Evolutionary conservation across 2,113 vertebrate genomes (phyloP).

Genomic region (Erinaceus europaeus): DNA sequence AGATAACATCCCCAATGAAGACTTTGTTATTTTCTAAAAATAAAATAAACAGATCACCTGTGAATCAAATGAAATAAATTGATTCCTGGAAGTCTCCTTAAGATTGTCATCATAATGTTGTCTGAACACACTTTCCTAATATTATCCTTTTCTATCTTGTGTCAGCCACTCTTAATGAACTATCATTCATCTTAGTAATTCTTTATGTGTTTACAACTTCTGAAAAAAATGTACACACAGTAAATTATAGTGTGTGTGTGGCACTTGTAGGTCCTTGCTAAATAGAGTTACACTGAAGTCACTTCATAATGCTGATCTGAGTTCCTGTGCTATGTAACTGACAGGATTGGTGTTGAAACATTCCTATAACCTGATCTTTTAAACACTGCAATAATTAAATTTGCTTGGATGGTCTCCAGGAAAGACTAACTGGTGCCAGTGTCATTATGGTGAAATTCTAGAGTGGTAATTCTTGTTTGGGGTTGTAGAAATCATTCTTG

Average conservation of each 20-base stretch:
- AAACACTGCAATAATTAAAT: conserved; percentile 61
- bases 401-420: conserved; percentile 50
- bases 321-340: not conserved
- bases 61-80: not conserved
- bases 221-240: too few species aligned
- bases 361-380: conserved; percentile 55
- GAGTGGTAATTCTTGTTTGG: conserved; percentile 44
- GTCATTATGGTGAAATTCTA: conserved; percentile 42
- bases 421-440: conserved; percentile 28
- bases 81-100: not conserved
- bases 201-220: not conserved
- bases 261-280: not conserved
- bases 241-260: not conserved
- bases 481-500: conserved; percentile 25
- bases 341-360: not conserved
- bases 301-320: conserved; percentile 1
- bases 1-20: not conserved
- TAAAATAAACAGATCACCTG: too few species aligned
- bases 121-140: not conserved
- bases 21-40: not conserved
- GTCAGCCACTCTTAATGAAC: not conserved
- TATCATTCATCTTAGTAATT: not conserved
- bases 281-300: not conserved
- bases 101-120: not conserved
- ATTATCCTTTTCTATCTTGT: not conserved